These are phyloP conservation scores for Thymelicus acteon DNA, from an alignment of 2,888 invertebrate species.

Conservation along the genomic window DNA sequence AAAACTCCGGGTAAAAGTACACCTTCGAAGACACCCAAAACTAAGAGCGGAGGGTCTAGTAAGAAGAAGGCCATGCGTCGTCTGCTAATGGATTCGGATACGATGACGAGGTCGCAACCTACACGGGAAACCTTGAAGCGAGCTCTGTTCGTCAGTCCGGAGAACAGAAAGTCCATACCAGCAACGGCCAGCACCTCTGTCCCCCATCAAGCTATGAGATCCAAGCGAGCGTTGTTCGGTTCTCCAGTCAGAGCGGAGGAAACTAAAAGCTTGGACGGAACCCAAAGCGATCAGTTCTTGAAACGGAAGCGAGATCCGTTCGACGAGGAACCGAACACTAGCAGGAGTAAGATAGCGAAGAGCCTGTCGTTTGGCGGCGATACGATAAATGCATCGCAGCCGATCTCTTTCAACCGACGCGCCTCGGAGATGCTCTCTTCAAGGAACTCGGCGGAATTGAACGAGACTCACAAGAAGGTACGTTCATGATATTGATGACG, in stretches of 20 bases:
- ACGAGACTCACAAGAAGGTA: conserved; percentile 87
- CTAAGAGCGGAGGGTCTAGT: conserved; percentile 86
- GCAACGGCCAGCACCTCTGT: conserved; percentile 62
- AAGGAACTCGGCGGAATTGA: conserved; percentile 78
- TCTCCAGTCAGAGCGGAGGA: conserved; percentile 82
- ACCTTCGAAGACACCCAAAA: conserved; percentile 82
- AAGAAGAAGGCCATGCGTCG: conserved; percentile 84
- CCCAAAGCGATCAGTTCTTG: conserved; percentile 63
- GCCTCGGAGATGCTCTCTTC: conserved; percentile 67
- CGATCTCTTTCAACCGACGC: conserved; percentile 61
- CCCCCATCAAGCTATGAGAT: conserved; percentile 80
- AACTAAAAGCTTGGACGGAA: conserved; percentile 71
- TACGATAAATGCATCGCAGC: conserved; percentile 55
- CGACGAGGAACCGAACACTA: conserved; percentile 65
- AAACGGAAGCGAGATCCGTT: conserved; percentile 79
- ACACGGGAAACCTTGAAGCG: conserved; percentile 87
- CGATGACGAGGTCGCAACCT: conserved; percentile 64
- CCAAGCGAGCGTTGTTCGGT: conserved; percentile 87
- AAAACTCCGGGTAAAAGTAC: conserved; percentile 83
- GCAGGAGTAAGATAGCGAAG: conserved; percentile 79
- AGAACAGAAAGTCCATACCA: conserved; percentile 66
- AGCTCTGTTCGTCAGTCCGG: conserved; percentile 90
- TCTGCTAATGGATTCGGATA: conserved; percentile 72
- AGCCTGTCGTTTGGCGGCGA: conserved; percentile 86
- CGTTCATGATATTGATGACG: background rate